These are phyloP conservation scores for Mus musculus DNA, from an alignment of 2,113 vertebrate genomes.

Conservation along the genomic window GRCm39 chr4:64456501-64457000, in stretches of 20 bases:
- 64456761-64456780: not conserved
- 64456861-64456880: not conserved
- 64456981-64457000: not conserved
- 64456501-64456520: constrained; percentile 79
- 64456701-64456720: constrained; percentile 46
- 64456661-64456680: constrained; percentile 73
- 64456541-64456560: constrained; percentile 68
- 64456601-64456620: constrained; percentile 74
- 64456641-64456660: constrained; percentile 83
- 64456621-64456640: constrained; percentile 81
- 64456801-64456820: not conserved
- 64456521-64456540: constrained; percentile 79
- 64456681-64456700: constrained; percentile 66
- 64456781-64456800: not conserved
- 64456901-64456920: not conserved
- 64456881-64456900: not conserved
- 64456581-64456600: constrained; percentile 75
- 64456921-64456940: not conserved
- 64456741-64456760: constrained; percentile 43
- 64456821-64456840: not conserved
- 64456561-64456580: constrained; percentile 77
- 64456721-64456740: constrained; percentile 38
- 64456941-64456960: not conserved
- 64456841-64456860: not conserved
- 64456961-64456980: not conserved